Base-by-base conservation (phyloP, 2,797 vertebrate genomes). In the Octomys mimax region DNA sequence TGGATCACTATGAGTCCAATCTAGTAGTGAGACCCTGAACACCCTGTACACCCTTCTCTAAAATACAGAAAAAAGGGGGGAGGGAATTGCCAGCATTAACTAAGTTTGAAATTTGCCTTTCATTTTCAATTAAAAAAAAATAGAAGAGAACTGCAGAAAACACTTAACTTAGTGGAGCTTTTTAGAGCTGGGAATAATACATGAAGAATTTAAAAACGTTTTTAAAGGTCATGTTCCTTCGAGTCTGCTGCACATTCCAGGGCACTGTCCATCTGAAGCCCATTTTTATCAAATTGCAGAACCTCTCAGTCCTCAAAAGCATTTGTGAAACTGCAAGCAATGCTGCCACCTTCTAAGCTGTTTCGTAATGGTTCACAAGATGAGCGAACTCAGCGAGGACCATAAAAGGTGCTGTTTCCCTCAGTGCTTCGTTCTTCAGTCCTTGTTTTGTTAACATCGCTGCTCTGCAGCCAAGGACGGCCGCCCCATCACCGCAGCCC, bases 101-200 rank as follows among this genome's bases (percentile, higher is more conserved):
- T 46, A 93, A 64, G 31, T 36, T 92, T 95, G 31, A 86, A 7
- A 84, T 95, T 77, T 70, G n/a, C 0, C 21, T 87, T 95, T 64
- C 84, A 88, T 52, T 93, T 83, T 87, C 33, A 95, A 71, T 86
- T 70, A 52, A 77, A 83, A 77, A 83, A 92, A 86, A 82, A 21
- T 39, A 92, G 64, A 95, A 75, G 13, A 77, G 62, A 91, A 83
- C 16, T 84, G 14, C 28, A 84, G 42, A 81, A 92, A 61, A 59
- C 19, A 49, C 49, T 49, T 49, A 42, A 91, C 77, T 89, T 92
- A 68, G 0, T 80, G 42, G 21, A 54, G 13, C 52, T 54, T 54
- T 13, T 54, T 14, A 57, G 26, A 91, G 26, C 21, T 85, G 77
- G 88, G 33, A 84, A 82, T 79, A 87, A 87, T 39, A 6, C 57